Evolutionary conservation across 2,113 vertebrate species (phyloP).

Genomic region (Axis porcinus): DNA sequence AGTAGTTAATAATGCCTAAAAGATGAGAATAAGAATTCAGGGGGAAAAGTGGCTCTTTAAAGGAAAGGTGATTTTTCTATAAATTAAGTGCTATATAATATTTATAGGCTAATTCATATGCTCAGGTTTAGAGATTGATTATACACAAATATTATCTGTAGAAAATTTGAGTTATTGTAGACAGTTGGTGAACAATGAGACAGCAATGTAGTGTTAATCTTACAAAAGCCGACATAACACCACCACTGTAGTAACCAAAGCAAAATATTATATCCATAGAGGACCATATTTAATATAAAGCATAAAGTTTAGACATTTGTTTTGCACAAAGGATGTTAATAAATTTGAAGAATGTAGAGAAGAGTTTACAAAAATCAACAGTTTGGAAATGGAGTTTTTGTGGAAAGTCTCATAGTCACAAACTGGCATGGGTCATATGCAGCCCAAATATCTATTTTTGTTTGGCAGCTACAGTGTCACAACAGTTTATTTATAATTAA

Average conservation of each 20-base stretch:
- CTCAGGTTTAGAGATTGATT: not conserved
- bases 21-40: not conserved
- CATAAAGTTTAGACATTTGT: not conserved
- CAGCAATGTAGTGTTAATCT: not conserved
- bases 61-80: not conserved
- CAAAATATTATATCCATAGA: not conserved
- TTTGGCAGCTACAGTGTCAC: not conserved
- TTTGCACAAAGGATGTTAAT: not conserved
- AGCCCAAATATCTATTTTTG: not conserved
- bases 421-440: not conserved
- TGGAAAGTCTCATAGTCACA: not conserved
- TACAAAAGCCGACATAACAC: not conserved
- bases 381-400: conserved; percentile 5
- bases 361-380: not conserved
- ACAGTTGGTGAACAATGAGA: not conserved
- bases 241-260: not conserved
- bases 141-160: not conserved
- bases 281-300: not conserved
- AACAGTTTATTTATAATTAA: conserved; percentile 3
- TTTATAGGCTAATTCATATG: not conserved
- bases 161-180: not conserved
- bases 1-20: conserved; percentile 11
- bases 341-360: conserved; percentile 14
- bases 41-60: not conserved
- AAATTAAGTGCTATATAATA: conserved; percentile 1